Percentiles rank a stretch among this genome's conserved stretches.
These are phyloP conservation scores for Drosophila nr. fundita DNA, from an alignment of 2,888 invertebrate species.

Conservation along the genomic window DNA sequence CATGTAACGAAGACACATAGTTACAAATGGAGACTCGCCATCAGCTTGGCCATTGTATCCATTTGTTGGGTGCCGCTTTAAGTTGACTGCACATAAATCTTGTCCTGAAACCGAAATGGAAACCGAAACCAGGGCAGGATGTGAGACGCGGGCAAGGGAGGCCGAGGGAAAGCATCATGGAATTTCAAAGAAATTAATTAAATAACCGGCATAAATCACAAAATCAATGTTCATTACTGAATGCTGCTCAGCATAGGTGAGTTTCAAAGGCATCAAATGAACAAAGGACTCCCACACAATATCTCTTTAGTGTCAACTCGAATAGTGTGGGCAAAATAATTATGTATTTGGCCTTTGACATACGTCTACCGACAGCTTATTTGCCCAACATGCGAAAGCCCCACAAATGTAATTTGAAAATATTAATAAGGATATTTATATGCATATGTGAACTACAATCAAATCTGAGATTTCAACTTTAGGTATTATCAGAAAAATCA, in stretches of 20 bases:
- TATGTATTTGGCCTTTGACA: neutral
- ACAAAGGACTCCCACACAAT: neutral
- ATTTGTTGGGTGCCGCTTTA: slow-evolving; percentile 28
- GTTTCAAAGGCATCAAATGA: neutral
- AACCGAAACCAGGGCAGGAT: neutral
- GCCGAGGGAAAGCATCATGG: slow-evolving; percentile 3
- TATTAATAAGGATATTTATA: neutral
- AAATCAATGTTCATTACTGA: slow-evolving; percentile 27
- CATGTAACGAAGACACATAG: slow-evolving; percentile 4
- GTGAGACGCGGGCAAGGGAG: neutral
- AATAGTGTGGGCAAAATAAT: neutral
- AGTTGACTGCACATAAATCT: slow-evolving; percentile 53
- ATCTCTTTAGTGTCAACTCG: neutral
- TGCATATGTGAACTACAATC: neutral
- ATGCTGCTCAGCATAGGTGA: slow-evolving; percentile 3
- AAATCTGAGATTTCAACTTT: neutral
- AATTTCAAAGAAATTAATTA: slow-evolving; percentile 53
- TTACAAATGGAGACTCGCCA: slow-evolving; percentile 43
- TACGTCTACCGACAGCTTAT: neutral
- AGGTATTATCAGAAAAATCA: neutral
- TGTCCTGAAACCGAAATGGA: slow-evolving; percentile 18
- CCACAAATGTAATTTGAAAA: neutral
- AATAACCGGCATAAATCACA: slow-evolving; percentile 51
- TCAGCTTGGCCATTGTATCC: slow-evolving; percentile 31
- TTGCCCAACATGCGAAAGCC: neutral